phyloP scores from a whole-genome alignment of 2,113 vertebrate genomes.

The Phalacrocorax brasilianus region DNA sequence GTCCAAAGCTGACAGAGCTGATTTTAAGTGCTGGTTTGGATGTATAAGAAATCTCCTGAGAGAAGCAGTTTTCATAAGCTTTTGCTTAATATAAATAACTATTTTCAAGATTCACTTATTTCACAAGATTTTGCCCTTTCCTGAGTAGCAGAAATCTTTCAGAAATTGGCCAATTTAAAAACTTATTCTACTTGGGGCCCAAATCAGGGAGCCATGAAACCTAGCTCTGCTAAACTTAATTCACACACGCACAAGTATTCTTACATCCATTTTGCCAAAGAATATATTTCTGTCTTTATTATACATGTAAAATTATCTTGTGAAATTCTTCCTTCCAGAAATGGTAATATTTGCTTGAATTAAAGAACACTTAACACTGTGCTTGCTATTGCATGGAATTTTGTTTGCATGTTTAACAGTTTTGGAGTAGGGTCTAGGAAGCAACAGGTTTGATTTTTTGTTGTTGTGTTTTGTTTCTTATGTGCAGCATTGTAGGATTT shows the following conservation, averaged over 20 bases:
- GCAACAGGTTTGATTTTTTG: background rate
- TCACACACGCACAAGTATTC: background rate
- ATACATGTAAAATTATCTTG: background rate
- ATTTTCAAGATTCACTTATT: background rate
- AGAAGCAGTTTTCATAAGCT: background rate
- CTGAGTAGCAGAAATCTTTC: background rate
- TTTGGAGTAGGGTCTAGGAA: background rate
- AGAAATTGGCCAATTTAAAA: background rate
- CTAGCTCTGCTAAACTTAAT: background rate
- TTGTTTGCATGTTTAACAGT: background rate
- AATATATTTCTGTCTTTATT: background rate
- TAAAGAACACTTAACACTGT: background rate
- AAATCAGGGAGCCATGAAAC: background rate
- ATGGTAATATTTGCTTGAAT: background rate
- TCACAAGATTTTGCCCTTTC: background rate
- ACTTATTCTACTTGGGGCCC: background rate
- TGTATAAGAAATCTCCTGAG: background rate
- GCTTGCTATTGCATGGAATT: background rate
- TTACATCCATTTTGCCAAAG: background rate
- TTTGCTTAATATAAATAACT: background rate
- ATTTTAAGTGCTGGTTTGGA: background rate
- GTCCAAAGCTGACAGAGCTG: accelerated
- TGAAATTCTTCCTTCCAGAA: background rate
- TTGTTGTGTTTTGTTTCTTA: background rate
- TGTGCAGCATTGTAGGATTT: background rate